Percentiles rank a stretch among this genome's conserved stretches.
These are phyloP conservation scores for Diadromus collaris DNA, from an alignment of 2,888 invertebrate species.

Conservation along the genomic window DNA sequence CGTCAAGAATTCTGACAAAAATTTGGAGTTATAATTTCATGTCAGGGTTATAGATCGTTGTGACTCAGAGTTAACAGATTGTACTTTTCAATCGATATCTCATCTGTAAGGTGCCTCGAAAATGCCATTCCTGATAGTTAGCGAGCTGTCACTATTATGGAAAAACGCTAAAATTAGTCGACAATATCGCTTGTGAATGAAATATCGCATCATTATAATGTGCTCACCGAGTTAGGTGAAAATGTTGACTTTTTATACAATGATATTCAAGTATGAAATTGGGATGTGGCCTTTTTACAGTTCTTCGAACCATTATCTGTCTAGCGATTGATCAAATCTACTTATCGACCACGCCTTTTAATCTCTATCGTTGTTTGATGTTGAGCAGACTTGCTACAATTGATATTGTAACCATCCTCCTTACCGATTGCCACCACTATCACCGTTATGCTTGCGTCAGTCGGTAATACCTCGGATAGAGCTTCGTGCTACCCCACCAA, in stretches of 20 bases:
- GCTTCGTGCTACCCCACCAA: conserved; percentile 15
- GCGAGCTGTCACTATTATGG: too few species aligned
- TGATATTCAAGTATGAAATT: not conserved
- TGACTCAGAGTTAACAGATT: too few species aligned
- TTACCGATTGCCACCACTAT: conserved; percentile 18
- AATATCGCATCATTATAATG: too few species aligned
- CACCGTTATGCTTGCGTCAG: not conserved
- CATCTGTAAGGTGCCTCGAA: too few species aligned
- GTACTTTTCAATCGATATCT: too few species aligned
- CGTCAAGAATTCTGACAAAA: not conserved
- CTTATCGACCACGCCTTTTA: conserved; percentile 10
- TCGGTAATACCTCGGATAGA: conserved; percentile 60
- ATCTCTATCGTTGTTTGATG: not conserved
- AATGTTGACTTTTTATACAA: not conserved
- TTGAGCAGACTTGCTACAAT: not conserved
- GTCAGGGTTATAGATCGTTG: not conserved
- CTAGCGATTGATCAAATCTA: not conserved
- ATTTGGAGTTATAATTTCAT: not conserved
- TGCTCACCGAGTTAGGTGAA: not conserved
- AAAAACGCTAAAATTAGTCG: too few species aligned
- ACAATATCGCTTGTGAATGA: too few species aligned
- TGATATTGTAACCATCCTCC: conserved; percentile 4
- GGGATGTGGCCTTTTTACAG: not conserved
- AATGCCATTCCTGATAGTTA: too few species aligned
- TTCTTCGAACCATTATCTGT: not conserved